Evolutionary conservation across 2,797 vertebrate species (phyloP).

Genomic region (Manis pentadactyla): DNA sequence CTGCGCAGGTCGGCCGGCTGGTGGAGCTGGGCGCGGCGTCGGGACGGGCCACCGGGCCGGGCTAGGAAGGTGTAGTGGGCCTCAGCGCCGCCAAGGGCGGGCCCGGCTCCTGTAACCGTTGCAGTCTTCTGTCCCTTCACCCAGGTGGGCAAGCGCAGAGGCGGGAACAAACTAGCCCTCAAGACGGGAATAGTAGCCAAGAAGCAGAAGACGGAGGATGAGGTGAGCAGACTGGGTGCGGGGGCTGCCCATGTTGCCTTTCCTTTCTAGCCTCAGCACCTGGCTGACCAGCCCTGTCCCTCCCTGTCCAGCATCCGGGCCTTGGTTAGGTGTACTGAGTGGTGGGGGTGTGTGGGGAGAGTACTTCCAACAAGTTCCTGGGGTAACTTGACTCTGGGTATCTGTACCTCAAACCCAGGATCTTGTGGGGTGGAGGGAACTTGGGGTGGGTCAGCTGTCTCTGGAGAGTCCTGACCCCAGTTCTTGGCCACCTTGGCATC

Average conservation of each 20-base stretch:
- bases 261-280: not conserved
- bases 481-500: not conserved
- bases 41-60: conserved; percentile 81
- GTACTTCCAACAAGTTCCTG: not conserved
- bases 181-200: conserved; percentile 98
- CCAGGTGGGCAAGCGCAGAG: conserved; percentile 99
- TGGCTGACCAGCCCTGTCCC: not conserved
- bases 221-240: conserved; percentile 85
- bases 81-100: conserved; percentile 88
- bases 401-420: not conserved
- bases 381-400: not conserved
- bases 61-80: conserved; percentile 90
- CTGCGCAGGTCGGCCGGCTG: conserved; percentile 82
- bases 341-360: not conserved
- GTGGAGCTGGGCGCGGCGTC: conserved; percentile 79
- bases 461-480: conserved; percentile 16
- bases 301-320: not conserved
- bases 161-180: conserved; percentile 95
- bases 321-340: not conserved
- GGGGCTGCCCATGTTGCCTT: not conserved
- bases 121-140: conserved; percentile 98
- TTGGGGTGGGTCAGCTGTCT: conserved; percentile 39
- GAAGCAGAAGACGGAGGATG: conserved; percentile 95
- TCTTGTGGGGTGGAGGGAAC: not conserved
- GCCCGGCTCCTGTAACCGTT: conserved; percentile 94